phyloP scores from a whole-genome alignment of 2,113 vertebrate genomes.

The Apistogramma diplotaenia region DNA sequence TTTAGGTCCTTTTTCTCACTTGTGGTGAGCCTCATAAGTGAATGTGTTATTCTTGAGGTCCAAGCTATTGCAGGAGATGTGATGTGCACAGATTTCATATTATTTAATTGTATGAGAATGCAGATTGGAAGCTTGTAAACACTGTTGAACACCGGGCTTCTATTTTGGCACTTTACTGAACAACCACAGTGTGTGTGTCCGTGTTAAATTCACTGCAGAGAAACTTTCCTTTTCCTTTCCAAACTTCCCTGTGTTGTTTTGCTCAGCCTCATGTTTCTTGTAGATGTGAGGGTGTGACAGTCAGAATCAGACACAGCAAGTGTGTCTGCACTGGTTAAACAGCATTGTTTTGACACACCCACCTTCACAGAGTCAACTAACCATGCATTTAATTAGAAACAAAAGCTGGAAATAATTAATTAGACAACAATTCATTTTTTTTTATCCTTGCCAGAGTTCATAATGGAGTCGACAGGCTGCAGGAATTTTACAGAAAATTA shows the following conservation, averaged over 20 bases:
- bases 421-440: constrained; percentile 65
- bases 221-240: not conserved
- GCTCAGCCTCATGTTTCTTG: constrained; percentile 28
- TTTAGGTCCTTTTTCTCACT: constrained; percentile 32
- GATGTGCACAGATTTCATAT: constrained; percentile 33
- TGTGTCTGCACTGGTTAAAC: constrained; percentile 48
- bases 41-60: not conserved
- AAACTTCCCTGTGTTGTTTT: constrained; percentile 29
- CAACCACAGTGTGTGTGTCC: not conserved
- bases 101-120: not conserved
- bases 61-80: constrained; percentile 1
- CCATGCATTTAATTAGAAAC: constrained; percentile 82
- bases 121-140: not conserved
- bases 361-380: constrained; percentile 66
- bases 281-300: constrained; percentile 41
- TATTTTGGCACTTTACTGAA: not conserved
- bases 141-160: not conserved
- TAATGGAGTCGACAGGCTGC: constrained; percentile 60
- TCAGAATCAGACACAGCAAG: constrained; percentile 6
- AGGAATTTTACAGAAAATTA: constrained; percentile 60
- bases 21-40: constrained; percentile 27
- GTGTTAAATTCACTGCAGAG: not conserved
- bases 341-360: constrained; percentile 50
- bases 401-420: constrained; percentile 81
- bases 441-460: constrained; percentile 66